These are phyloP conservation scores for Tubulanus polymorphus DNA, from an alignment of 2,888 invertebrate genomes.

Conservation along the genomic window DNA sequence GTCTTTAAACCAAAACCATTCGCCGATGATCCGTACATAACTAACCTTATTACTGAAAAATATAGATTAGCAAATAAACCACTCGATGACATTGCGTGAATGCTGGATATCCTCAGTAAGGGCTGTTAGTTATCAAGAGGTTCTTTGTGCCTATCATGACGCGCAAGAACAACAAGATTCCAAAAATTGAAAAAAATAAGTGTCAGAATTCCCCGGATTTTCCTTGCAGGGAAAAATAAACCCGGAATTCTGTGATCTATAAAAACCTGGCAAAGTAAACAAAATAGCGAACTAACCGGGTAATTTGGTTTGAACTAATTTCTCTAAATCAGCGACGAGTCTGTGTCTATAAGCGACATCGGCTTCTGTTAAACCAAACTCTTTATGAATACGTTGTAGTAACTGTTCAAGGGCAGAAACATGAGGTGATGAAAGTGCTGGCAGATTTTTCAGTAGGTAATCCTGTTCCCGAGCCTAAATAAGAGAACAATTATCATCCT, in stretches of 20 bases:
- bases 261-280: background rate
- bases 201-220: no score
- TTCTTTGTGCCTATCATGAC: no score
- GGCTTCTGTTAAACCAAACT: constrained; percentile 36
- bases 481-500: background rate
- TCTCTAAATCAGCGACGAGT: constrained; percentile 30
- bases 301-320: constrained; percentile 21
- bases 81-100: no score
- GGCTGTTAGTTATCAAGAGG: no score
- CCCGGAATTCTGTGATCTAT: no score
- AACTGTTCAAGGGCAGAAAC: constrained; percentile 34
- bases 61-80: no score
- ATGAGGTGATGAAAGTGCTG: constrained; percentile 39
- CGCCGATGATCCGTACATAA: constrained; percentile 54
- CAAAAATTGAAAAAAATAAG: no score
- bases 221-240: no score
- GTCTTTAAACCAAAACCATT: constrained; percentile 52
- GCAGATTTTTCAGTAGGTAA: constrained; percentile 35
- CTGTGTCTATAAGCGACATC: constrained; percentile 33
- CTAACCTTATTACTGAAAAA: constrained; percentile 31
- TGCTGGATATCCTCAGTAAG: no score
- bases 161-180: no score
- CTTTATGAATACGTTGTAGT: constrained; percentile 28
- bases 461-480: constrained; percentile 35
- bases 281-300: constrained; percentile 22